Evolutionary conservation across 2,113 vertebrate genomes (phyloP).

Genomic region (Rhinichthys klamathensis): DNA sequence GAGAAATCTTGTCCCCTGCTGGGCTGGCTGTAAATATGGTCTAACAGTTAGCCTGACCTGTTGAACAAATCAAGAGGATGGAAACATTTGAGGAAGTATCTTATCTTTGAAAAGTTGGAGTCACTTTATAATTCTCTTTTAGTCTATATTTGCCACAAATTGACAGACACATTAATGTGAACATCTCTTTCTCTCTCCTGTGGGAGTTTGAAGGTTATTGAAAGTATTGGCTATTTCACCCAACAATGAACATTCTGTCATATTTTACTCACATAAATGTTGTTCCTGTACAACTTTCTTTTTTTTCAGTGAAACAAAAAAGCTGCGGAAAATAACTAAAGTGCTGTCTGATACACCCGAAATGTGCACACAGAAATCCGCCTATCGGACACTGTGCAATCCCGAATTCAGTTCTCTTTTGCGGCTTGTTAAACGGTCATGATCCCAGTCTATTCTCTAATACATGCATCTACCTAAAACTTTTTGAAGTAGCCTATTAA

Average conservation of each 20-base stretch:
- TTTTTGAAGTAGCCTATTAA: no score
- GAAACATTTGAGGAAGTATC: neutral
- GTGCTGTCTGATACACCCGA: no score
- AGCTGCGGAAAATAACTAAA: no score
- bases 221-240: neutral
- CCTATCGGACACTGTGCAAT: no score
- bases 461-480: no score
- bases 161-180: neutral
- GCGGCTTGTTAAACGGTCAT: no score
- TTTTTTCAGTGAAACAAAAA: no score
- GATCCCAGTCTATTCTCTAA: no score
- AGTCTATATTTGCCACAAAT: slow-evolving; percentile 7
- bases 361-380: no score
- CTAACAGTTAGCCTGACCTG: slow-evolving; percentile 1
- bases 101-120: neutral
- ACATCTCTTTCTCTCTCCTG: neutral
- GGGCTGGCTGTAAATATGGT: slow-evolving; percentile 7
- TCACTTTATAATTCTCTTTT: slow-evolving; percentile 14
- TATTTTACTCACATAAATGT: neutral
- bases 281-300: no score
- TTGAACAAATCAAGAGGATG: neutral
- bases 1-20: neutral
- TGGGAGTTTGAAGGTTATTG: neutral
- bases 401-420: no score
- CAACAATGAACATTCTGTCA: neutral